Conservation (phyloP, 2,888 invertebrate genomes). For the Phalangium opilio region DNA sequence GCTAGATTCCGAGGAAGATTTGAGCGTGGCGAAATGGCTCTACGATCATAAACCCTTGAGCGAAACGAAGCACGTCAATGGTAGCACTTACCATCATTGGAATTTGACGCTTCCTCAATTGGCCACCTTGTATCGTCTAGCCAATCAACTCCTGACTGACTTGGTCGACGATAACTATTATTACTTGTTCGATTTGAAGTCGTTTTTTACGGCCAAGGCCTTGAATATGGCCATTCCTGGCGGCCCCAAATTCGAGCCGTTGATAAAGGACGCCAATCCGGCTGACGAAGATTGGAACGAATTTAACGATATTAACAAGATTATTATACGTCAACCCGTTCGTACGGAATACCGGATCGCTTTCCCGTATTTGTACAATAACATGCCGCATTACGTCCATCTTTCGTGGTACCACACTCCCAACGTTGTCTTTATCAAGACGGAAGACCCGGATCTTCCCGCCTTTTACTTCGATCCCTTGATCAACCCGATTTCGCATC, state of each 20-base stretch:
- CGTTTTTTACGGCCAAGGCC: slow-evolving; percentile 99
- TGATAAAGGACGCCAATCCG: slow-evolving; percentile 93
- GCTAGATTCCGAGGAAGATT: slow-evolving; percentile 70
- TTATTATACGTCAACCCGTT: slow-evolving; percentile 96
- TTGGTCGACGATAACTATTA: slow-evolving; percentile 97
- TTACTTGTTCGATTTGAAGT: slow-evolving; percentile 96
- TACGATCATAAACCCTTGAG: slow-evolving; percentile 94
- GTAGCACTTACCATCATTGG: slow-evolving; percentile 93
- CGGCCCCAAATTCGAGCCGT: slow-evolving; percentile 97
- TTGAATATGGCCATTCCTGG: slow-evolving; percentile 99
- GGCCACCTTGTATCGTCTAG: slow-evolving; percentile 92
- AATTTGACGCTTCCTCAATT: slow-evolving; percentile 88
- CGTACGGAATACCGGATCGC: slow-evolving; percentile 98
- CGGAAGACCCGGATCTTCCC: slow-evolving; percentile 97
- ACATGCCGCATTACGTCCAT: slow-evolving; percentile 95
- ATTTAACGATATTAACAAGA: slow-evolving; percentile 99
- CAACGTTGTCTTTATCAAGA: slow-evolving; percentile 98
- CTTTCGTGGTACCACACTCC: slow-evolving; percentile 99
- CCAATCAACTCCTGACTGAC: slow-evolving; percentile 94
- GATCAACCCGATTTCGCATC: slow-evolving; percentile 96
- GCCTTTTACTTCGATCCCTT: slow-evolving; percentile 99
- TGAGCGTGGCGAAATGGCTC: slow-evolving; percentile 73
- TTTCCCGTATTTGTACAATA: slow-evolving; percentile 97
- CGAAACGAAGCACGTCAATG: slow-evolving; percentile 82
- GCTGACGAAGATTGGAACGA: slow-evolving; percentile 99